Percentiles rank a stretch among this genome's conserved stretches.
Conservation (phyloP, 2,797 vertebrate genomes). For the Echiichthys vipera region DNA sequence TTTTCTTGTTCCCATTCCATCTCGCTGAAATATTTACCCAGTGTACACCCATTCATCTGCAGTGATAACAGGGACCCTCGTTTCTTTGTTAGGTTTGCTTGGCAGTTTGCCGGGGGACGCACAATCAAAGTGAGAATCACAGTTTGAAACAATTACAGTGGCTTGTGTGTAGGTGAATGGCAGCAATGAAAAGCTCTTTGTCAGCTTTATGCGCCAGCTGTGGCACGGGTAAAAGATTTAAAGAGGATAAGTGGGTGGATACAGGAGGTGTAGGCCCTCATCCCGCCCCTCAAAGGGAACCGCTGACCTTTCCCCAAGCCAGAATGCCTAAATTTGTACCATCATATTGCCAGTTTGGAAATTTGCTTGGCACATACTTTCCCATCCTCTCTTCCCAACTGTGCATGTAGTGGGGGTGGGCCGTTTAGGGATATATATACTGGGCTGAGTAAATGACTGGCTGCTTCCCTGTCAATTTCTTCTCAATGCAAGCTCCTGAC, state of each 20-base stretch:
- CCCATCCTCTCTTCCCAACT: background rate
- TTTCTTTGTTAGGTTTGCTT: conserved; percentile 54
- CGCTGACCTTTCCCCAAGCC: conserved; percentile 31
- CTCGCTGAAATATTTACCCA: conserved; percentile 51
- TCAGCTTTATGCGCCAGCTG: conserved; percentile 65
- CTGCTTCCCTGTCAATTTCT: conserved; percentile 22
- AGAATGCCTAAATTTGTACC: conserved; percentile 23
- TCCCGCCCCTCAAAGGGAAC: conserved; percentile 6
- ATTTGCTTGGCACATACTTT: conserved; percentile 15
- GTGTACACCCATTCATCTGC: conserved; percentile 62
- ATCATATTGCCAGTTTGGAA: conserved; percentile 21
- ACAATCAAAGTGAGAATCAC: conserved; percentile 67
- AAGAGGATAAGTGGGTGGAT: conserved; percentile 42
- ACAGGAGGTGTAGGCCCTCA: conserved; percentile 30
- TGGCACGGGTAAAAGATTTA: conserved; percentile 50
- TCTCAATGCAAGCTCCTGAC: conserved; percentile 23
- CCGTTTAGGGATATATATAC: background rate
- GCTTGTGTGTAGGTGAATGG: conserved; percentile 69
- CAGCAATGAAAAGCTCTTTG: conserved; percentile 70
- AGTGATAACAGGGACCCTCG: conserved; percentile 38
- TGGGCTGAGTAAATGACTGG: conserved; percentile 31
- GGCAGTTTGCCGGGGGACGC: conserved; percentile 48
- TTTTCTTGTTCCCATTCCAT: conserved; percentile 26
- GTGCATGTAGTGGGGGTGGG: background rate
- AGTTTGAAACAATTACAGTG: conserved; percentile 65